phyloP scores from a whole-genome alignment of 2,113 vertebrate genomes.

The Nibea albiflora region DNA sequence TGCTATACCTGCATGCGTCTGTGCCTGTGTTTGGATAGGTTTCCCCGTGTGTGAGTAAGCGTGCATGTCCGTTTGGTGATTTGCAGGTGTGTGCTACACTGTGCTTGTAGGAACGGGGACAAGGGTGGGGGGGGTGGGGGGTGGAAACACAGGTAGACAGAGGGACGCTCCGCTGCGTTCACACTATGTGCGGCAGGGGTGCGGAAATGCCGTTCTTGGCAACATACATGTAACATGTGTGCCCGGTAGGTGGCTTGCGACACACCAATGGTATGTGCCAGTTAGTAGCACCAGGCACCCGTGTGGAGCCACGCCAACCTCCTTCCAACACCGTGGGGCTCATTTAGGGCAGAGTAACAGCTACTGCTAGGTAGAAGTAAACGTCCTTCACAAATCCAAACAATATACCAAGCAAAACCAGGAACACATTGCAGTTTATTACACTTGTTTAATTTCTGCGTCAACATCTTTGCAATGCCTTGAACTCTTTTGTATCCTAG shows the following conservation, averaged over 20 bases:
- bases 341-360: conserved; percentile 54
- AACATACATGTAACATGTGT: conserved; percentile 84
- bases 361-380: conserved; percentile 25
- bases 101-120: conserved; percentile 31
- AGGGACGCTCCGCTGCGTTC: conserved; percentile 77
- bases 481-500: neutral
- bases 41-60: conserved; percentile 2
- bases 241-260: conserved; percentile 69
- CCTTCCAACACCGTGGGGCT: conserved; percentile 65
- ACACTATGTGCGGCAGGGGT: conserved; percentile 76
- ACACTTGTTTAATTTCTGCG: neutral
- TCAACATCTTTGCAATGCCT: neutral
- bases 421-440: neutral
- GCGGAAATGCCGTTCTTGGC: conserved; percentile 83
- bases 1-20: conserved; percentile 17
- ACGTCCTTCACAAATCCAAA: conserved; percentile 61
- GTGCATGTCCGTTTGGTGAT: conserved; percentile 5
- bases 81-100: conserved; percentile 49
- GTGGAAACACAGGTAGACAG: conserved; percentile 69
- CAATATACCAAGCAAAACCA: conserved; percentile 12
- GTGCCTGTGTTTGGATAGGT: conserved; percentile 7
- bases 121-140: conserved; percentile 11
- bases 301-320: conserved; percentile 75
- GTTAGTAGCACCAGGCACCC: conserved; percentile 73
- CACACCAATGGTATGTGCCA: conserved; percentile 72